Conservation (phyloP, 2,888 invertebrate species). For the Chamaedrilus cognettii region DNA sequence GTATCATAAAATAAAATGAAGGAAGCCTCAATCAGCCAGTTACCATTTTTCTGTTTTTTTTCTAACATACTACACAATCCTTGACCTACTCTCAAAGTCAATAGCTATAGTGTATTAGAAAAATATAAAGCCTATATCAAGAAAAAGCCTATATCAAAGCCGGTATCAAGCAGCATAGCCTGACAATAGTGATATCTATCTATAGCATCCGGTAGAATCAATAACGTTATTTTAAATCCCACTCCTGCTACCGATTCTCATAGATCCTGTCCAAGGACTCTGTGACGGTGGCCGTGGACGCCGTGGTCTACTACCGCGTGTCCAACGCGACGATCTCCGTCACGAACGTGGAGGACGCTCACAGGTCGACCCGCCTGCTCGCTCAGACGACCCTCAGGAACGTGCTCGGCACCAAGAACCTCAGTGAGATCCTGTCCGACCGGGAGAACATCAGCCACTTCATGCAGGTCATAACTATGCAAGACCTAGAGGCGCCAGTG, state of each 20-base stretch:
- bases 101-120: neutral
- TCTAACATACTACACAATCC: neutral
- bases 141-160: too few relatives aligned
- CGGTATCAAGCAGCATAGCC: too few relatives aligned
- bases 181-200: too few relatives aligned
- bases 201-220: too few relatives aligned
- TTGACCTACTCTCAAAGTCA: neutral
- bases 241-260: too few relatives aligned
- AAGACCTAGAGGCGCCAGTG: neutral
- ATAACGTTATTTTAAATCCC: too few relatives aligned
- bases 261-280: conserved; percentile 47
- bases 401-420: conserved; percentile 45
- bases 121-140: too few relatives aligned
- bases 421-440: conserved; percentile 52
- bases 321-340: conserved; percentile 42
- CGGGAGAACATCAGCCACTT: conserved; percentile 50
- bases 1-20: too few relatives aligned
- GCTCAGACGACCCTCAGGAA: conserved; percentile 39
- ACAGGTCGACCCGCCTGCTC: conserved; percentile 35
- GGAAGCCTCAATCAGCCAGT: too few relatives aligned
- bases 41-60: too few relatives aligned
- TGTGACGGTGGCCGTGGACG: conserved; percentile 52
- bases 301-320: conserved; percentile 42
- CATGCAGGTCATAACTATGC: conserved; percentile 42
- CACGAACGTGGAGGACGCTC: conserved; percentile 53